Percentiles rank a stretch among this genome's conserved stretches.
These are phyloP conservation scores for Crotalus helleri DNA, from an alignment of 2,113 vertebrate genomes.

Conservation along the genomic window DNA sequence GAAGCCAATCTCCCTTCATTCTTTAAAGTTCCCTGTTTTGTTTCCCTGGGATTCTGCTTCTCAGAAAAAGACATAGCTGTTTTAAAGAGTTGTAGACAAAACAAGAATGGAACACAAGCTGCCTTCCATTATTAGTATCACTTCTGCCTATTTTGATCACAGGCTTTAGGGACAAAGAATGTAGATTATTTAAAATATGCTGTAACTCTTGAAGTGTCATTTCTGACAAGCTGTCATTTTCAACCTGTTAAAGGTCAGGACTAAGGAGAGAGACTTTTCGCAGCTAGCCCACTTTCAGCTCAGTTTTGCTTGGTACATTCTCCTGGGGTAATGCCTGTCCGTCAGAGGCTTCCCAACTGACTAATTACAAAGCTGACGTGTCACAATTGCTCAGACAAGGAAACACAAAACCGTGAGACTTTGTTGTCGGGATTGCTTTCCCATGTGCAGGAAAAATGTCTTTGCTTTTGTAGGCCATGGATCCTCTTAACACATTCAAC, in stretches of 20 bases:
- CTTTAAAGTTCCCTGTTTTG: not conserved
- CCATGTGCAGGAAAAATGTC: not conserved
- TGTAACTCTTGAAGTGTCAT: not conserved
- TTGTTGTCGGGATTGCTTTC: slow-evolving; percentile 25
- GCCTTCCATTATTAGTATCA: not conserved
- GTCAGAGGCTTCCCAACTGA: slow-evolving; percentile 34
- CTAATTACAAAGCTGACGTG: slow-evolving; percentile 20
- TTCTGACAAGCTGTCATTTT: slow-evolving; percentile 1
- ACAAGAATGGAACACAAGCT: not conserved
- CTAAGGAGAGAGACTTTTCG: slow-evolving; percentile 23
- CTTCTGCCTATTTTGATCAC: not conserved
- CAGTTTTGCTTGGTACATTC: slow-evolving; percentile 21
- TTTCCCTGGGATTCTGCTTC: not conserved
- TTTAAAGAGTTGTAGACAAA: not conserved
- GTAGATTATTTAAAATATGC: not conserved
- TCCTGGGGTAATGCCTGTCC: slow-evolving; percentile 28
- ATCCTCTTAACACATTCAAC: not conserved
- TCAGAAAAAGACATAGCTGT: not conserved
- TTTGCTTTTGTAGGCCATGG: not conserved
- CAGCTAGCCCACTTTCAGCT: slow-evolving; percentile 13
- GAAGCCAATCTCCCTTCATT: not conserved
- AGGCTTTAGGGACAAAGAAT: not conserved
- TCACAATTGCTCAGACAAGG: not conserved
- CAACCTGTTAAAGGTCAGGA: slow-evolving; percentile 13
- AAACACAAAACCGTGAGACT: not conserved